phyloP scores from a whole-genome alignment of 2,888 invertebrate species.

The Cecidostiba fungosa region DNA sequence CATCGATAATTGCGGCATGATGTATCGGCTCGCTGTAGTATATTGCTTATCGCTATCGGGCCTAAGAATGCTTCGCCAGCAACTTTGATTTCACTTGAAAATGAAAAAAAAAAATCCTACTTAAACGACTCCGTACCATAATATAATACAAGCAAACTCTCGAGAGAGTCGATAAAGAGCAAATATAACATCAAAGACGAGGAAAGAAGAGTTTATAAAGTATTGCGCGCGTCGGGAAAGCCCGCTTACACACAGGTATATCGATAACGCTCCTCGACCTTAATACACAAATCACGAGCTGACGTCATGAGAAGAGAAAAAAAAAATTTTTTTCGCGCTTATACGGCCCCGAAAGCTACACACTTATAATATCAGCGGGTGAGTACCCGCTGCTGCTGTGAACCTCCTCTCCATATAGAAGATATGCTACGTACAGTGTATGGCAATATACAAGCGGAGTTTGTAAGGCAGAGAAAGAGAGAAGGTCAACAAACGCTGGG shows the following conservation, averaged over 20 bases:
- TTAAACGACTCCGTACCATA: neutral
- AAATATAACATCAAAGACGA: no score
- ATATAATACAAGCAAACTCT: no score
- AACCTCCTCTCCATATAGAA: neutral
- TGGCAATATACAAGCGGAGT: no score
- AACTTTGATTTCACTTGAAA: neutral
- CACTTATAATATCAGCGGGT: neutral
- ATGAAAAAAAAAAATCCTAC: neutral
- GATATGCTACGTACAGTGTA: neutral
- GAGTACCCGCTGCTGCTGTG: neutral
- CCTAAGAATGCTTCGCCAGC: neutral
- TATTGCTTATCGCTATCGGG: neutral
- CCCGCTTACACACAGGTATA: neutral
- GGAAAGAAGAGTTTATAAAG: no score
- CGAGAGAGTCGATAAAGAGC: no score
- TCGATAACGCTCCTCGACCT: constrained; percentile 15
- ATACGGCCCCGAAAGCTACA: neutral
- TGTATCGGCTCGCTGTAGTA: neutral
- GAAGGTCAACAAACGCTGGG: constrained; percentile 76
- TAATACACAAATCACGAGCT: neutral
- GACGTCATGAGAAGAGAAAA: neutral
- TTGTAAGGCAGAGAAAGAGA: neutral
- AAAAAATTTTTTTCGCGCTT: neutral
- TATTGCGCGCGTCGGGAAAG: neutral
- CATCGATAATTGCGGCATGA: constrained; percentile 14